phyloP scores from a whole-genome alignment of 2,113 vertebrate species.

The Ploceus nigricollis region DNA sequence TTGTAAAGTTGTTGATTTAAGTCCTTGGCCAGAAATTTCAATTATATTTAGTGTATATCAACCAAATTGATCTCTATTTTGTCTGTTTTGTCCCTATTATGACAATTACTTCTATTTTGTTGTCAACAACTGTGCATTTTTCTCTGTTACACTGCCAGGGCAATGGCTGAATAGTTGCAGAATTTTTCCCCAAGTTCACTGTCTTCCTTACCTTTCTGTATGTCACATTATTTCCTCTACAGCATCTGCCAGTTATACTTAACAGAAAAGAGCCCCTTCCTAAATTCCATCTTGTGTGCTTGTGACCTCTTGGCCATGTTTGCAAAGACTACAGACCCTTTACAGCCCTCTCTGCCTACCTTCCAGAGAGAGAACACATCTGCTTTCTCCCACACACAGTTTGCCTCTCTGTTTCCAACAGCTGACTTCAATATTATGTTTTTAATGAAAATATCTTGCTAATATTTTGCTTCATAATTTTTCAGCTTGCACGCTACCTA shows the following conservation, averaged over 20 bases:
- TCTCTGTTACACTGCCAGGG: not conserved
- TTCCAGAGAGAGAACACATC: not conserved
- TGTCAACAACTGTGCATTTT: not conserved
- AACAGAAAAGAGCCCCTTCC: not conserved
- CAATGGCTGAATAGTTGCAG: not conserved
- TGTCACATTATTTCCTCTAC: not conserved
- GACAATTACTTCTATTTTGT: not conserved
- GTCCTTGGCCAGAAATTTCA: not conserved
- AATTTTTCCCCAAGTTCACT: not conserved
- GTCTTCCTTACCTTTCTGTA: not conserved
- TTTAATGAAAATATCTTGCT: not conserved
- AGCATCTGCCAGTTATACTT: not conserved
- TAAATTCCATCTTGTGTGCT: not conserved
- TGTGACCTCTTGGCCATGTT: not conserved
- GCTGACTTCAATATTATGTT: not conserved
- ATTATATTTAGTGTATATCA: not conserved
- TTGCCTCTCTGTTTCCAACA: not conserved
- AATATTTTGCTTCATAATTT: not conserved
- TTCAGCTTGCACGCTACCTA: not conserved
- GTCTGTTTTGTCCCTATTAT: not conserved
- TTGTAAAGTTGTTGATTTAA: not conserved
- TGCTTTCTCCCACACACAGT: not conserved
- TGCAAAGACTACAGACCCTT: not conserved
- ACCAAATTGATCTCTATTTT: not conserved
- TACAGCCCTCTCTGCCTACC: not conserved